These are phyloP conservation scores for Eulithis testata DNA, from an alignment of 2,888 invertebrate species.

Conservation along the genomic window DNA sequence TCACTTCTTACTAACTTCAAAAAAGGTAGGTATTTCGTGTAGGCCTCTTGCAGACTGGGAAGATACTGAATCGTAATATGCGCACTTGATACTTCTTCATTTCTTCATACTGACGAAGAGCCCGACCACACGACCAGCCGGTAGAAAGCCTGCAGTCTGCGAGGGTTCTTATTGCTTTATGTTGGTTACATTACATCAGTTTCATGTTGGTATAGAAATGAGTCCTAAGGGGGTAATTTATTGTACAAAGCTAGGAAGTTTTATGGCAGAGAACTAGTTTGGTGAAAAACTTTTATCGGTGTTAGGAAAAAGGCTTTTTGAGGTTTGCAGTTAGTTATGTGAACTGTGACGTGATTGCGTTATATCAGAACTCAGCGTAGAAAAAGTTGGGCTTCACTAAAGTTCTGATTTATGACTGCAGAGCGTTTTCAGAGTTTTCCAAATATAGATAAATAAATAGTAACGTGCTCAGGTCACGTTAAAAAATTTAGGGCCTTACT, in stretches of 20 bases:
- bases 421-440: not conserved
- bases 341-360: not conserved
- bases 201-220: too few species aligned
- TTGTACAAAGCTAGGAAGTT: not conserved
- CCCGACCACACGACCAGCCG: too few species aligned
- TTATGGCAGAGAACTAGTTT: not conserved
- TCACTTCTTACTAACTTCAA: not conserved
- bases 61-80: too few species aligned
- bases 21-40: not conserved
- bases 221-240: not conserved
- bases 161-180: too few species aligned
- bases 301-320: constrained; percentile 1
- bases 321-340: constrained; percentile 1
- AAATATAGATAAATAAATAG: too few species aligned
- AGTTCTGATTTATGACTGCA: not conserved
- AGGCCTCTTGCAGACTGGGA: too few species aligned
- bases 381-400: not conserved
- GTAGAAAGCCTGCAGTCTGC: too few species aligned
- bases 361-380: not conserved
- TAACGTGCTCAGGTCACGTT: too few species aligned
- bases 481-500: too few species aligned
- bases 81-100: too few species aligned
- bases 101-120: too few species aligned
- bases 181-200: too few species aligned
- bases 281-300: not conserved